Conservation (phyloP, 2,113 vertebrate species). For the Pionites leucogaster region DNA sequence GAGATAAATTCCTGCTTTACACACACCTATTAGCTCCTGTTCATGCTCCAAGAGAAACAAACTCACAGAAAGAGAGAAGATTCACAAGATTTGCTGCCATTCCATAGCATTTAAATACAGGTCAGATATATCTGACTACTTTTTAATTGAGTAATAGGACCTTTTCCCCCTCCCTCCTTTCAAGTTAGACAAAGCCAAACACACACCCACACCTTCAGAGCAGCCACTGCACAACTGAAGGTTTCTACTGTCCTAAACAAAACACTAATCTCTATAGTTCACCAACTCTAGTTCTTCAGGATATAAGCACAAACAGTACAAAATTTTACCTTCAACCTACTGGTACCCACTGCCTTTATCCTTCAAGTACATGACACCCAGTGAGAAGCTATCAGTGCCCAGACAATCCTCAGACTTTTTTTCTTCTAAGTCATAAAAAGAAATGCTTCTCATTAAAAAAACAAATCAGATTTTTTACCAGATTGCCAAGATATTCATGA, state of each 20-base stretch:
- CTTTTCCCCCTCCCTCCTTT: background rate
- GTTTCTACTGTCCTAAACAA: background rate
- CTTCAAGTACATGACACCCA: background rate
- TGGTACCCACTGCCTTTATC: background rate
- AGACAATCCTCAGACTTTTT: accelerated
- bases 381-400: background rate
- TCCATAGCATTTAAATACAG: background rate
- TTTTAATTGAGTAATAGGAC: background rate
- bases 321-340: background rate
- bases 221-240: background rate
- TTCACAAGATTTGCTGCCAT: background rate
- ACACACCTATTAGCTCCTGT: background rate
- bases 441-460: background rate
- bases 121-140: background rate
- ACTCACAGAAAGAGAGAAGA: background rate
- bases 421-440: background rate
- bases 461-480: background rate
- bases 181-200: background rate
- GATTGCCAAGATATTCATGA: background rate
- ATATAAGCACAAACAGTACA: background rate
- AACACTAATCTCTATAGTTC: background rate
- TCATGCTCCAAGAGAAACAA: accelerated
- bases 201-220: background rate
- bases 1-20: background rate
- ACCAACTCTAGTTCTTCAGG: background rate